Conservation (phyloP, 1,140 invertebrate species). For the Armadillidium nasatum region DNA sequence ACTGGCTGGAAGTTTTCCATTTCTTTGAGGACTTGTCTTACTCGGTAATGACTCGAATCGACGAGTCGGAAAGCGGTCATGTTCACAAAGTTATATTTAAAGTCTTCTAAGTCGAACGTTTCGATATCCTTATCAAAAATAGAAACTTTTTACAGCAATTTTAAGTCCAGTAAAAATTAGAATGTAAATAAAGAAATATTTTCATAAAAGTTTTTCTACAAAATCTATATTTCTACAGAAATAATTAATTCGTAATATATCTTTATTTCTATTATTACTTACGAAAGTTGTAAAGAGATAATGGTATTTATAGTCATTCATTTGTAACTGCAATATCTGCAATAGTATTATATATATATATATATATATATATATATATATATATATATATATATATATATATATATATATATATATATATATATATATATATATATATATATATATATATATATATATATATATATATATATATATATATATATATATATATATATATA, state of each 20-base stretch:
- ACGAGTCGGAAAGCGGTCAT: conserved; percentile 86
- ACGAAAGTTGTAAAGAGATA: conserved; percentile 90
- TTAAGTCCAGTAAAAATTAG: too few relatives aligned
- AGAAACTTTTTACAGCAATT: too few relatives aligned
- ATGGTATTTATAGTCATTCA: conserved; percentile 90
- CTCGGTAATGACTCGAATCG: conserved; percentile 69
- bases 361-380: conserved; percentile 25
- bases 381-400: conserved; percentile 35
- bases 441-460: conserved; percentile 27
- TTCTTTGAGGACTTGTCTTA: conserved; percentile 68
- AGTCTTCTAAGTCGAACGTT: conserved; percentile 85
- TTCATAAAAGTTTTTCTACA: too few relatives aligned
- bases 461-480: conserved; percentile 41
- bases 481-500: too few relatives aligned
- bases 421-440: conserved; percentile 32
- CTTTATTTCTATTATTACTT: conserved; percentile 52
- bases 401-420: conserved; percentile 37
- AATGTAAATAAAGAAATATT: too few relatives aligned
- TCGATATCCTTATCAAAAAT: conserved; percentile 52
- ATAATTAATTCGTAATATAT: too few relatives aligned
- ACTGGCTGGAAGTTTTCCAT: conserved; percentile 85
- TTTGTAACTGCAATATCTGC: conserved; percentile 83
- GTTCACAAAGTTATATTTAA: conserved; percentile 89
- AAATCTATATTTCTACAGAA: too few relatives aligned
- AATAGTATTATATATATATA: conserved; percentile 50